Conservation (phyloP, 1,140 invertebrate species). For the Panagrolaimus sp. region DNA sequence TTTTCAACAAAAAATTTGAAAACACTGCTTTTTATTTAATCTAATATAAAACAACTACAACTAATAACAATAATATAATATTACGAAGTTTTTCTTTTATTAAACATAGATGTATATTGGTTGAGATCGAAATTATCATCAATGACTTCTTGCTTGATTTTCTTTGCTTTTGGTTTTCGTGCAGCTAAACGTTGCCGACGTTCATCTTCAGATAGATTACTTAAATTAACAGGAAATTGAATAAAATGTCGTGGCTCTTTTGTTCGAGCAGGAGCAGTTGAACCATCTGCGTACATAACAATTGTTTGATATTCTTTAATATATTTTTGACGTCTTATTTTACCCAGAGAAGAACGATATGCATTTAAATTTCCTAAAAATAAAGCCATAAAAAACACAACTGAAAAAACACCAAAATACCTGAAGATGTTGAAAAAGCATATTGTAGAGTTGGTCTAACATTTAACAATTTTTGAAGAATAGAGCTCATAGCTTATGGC, state of each 20-base stretch:
- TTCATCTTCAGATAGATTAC: slow-evolving; percentile 43
- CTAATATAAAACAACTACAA: slow-evolving; percentile 24
- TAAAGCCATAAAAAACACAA: neutral
- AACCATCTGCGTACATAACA: slow-evolving; percentile 47
- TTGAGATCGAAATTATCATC: slow-evolving; percentile 48
- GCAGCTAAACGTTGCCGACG: slow-evolving; percentile 48
- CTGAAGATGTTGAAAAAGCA: too few species aligned
- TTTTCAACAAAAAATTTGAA: neutral
- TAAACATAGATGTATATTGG: slow-evolving; percentile 37
- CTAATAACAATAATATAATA: slow-evolving; percentile 18
- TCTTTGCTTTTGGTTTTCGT: slow-evolving; percentile 46
- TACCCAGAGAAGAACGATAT: slow-evolving; percentile 43
- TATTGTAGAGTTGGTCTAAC: too few species aligned
- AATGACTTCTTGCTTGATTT: slow-evolving; percentile 38
- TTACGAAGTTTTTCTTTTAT: slow-evolving; percentile 27
- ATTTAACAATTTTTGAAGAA: too few species aligned
- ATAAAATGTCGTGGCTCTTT: slow-evolving; percentile 47
- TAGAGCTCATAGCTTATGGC: too few species aligned
- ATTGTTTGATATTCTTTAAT: slow-evolving; percentile 34
- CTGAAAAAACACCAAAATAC: too few species aligned
- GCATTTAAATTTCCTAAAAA: slow-evolving; percentile 27
- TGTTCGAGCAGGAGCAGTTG: slow-evolving; percentile 42
- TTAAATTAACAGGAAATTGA: slow-evolving; percentile 49
- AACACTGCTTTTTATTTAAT: slow-evolving; percentile 21
- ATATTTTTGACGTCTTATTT: slow-evolving; percentile 31